Base-by-base conservation (phyloP, 2,113 vertebrate genomes). In the Actenoides lindsayi region DNA sequence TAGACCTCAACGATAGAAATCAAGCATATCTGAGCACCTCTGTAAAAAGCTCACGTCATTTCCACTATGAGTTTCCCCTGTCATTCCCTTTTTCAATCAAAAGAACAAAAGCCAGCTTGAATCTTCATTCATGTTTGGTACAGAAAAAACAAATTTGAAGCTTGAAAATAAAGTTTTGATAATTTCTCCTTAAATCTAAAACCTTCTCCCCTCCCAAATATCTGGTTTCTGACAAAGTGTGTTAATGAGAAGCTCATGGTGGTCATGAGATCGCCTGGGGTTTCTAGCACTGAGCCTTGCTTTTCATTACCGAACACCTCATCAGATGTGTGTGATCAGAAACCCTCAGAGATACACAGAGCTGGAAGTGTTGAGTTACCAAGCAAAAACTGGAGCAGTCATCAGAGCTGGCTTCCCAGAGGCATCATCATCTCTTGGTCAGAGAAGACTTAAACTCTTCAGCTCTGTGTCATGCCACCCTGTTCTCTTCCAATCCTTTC, bases 81-180 rank as follows among this genome's bases (percentile, higher is more conserved):
- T 73, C 83, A 68, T 67, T 86, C 83, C 54, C 12, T 39, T 71
- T 75, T 82, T 60, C 80, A 89, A 91, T 95, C 87, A 83, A 83
- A 68, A 93, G 74, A 86, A 83, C 62, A 95, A 95, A 91, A 92
- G n/a, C 37, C 37, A 80, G 31, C 62, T 79, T 75, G 62, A 89
- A 16, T 79, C 65, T 82, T 93, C 41, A 42, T 87, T 81, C 37
- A 67, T 79, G 94, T 75, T 24, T 53, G 56, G 60, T 51, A 42
- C 27, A 67, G 44, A 46, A 74, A 88, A 87, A 60, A 1, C 21
- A 85, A 57, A 16, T 62, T 48, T n/a, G 46, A 51, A 31, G 56
- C 78, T 78, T 70, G 87, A 59, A 57, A 73, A 94, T 17, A 70
- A 73, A 71, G 37, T 79, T 92, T 74, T 78, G 53, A 27, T 75